Conservation (phyloP, 2,113 vertebrate species). For the Zingel zingel region DNA sequence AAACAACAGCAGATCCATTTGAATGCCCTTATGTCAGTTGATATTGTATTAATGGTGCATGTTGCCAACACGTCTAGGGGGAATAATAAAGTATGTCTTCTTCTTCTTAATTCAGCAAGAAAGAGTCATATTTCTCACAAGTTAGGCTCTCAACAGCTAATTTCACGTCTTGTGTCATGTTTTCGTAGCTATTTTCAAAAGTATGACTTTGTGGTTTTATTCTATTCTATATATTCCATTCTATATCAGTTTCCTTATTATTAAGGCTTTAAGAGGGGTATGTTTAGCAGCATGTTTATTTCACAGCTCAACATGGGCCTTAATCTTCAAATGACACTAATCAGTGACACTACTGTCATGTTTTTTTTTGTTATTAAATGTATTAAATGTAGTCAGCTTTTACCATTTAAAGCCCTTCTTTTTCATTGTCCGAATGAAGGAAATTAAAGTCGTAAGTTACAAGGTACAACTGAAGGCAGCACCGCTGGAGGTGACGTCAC, state of each 20-base stretch:
- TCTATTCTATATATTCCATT: background rate
- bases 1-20: background rate
- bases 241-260: no score
- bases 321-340: background rate
- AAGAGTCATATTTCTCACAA: background rate
- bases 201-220: background rate
- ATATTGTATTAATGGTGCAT: background rate
- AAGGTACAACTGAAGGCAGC: slow-evolving; percentile 49
- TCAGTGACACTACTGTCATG: no score
- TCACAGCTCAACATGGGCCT: background rate
- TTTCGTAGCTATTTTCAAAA: background rate
- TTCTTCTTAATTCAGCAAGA: background rate
- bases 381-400: no score
- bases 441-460: background rate
- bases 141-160: background rate
- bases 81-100: no score
- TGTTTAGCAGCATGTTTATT: background rate
- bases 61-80: background rate
- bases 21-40: background rate
- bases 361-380: background rate
- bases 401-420: background rate
- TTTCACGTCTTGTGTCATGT: background rate
- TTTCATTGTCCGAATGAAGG: background rate
- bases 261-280: background rate
- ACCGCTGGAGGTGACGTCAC: slow-evolving; percentile 58